phyloP scores from a whole-genome alignment of 2,888 invertebrate species.

The Parnassius glacialis region DNA sequence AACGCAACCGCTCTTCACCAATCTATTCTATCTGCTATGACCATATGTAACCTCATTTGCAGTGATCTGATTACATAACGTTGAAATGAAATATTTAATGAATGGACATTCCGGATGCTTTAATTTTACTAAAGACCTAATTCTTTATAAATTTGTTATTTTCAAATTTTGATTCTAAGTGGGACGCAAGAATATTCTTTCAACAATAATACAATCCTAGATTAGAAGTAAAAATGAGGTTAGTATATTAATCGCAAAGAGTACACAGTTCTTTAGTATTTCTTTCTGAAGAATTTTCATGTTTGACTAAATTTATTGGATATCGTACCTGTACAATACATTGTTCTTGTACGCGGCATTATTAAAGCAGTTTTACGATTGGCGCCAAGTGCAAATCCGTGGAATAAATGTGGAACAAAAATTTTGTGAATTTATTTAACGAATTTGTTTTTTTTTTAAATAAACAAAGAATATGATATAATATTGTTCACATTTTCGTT shows the following conservation, averaged over 20 bases:
- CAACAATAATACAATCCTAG: conserved; percentile 20
- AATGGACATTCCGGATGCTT: conserved; percentile 52
- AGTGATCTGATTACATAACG: conserved; percentile 62
- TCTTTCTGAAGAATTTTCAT: conserved; percentile 5
- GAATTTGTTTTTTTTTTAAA: too few species aligned
- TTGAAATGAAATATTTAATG: conserved; percentile 55
- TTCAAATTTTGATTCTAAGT: conserved; percentile 41
- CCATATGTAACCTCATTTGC: conserved; percentile 52
- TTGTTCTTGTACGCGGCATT: conserved; percentile 6
- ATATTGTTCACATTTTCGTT: too few species aligned
- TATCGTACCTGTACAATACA: not conserved
- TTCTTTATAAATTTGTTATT: conserved; percentile 47
- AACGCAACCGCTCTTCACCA: conserved; percentile 7
- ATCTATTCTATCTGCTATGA: conserved; percentile 5
- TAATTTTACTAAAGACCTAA: conserved; percentile 60
- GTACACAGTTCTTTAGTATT: conserved; percentile 1
- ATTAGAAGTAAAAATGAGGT: conserved; percentile 27
- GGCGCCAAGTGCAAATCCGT: conserved; percentile 11
- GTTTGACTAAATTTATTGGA: conserved; percentile 15
- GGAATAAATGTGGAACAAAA: too few species aligned
- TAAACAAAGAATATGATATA: too few species aligned
- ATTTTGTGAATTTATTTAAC: too few species aligned
- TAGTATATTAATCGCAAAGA: conserved; percentile 8
- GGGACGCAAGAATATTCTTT: conserved; percentile 30
- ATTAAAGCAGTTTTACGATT: conserved; percentile 13